Evolutionary conservation across 2,797 vertebrate genomes (phyloP), one percentile per base, ranked within the genome.

Genomic region (Eurystomus glaucurus): DNA sequence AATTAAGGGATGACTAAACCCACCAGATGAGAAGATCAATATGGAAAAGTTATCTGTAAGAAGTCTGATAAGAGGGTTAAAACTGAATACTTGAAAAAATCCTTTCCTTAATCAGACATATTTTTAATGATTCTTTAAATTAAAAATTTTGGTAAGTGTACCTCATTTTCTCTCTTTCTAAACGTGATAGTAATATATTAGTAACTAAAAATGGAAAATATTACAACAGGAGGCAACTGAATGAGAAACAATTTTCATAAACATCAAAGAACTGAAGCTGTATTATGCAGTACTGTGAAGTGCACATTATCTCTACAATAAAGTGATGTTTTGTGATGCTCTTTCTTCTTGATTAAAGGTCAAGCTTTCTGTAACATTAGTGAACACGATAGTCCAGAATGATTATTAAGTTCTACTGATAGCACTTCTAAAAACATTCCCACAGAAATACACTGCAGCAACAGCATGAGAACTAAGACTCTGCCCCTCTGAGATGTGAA

Each of bases 311-410:
- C 48, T 66, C 43, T 57, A 66, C 29, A 64, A 29, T 51, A 55
- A 66, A 80, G 6, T 58, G 19, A 37, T 43, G 43, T 57, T 94
- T 82, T 84, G 48, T 78, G 58, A 64, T 85, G 62, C 11, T 88
- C 29, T 29, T 90, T 91, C 43, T 41, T 91, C 71, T 89, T 88
- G 77, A 96, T 95, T 97, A 96, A 95, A 96, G 80, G 88, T 91
- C 90, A 95, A 52, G 43, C 31, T 86, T 90, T 87, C 65, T 65
- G 52, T 57, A 54, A 41, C 37, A 81, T 77, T 90, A 62, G 43
- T 65, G 80, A 92, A 78, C 54, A 35, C 52, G 71, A 55, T 69
- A 65, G 65, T 64, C 91, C 51, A 87, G 71, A 77, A 45, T 35
- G 33, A 66, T 62, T 52, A 80, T 57, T 83, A 81, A 81, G 31